Evolutionary conservation across 2,888 invertebrate genomes (phyloP).

Genomic region (Ophioninae sp.): DNA sequence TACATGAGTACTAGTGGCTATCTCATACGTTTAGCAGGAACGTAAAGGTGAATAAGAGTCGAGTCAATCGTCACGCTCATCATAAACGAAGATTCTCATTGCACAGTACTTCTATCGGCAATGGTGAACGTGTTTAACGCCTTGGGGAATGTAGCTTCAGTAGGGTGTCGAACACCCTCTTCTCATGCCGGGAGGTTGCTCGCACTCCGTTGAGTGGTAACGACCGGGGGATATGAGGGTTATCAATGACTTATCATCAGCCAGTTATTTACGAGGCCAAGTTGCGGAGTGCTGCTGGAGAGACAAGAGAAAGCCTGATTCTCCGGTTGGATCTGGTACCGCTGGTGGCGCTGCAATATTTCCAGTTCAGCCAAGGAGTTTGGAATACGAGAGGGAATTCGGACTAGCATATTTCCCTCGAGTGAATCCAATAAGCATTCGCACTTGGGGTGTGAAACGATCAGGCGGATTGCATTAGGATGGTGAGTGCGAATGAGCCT

Average conservation of each 20-base stretch:
- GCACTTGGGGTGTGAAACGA: conserved; percentile 72
- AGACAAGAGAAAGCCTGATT: not conserved
- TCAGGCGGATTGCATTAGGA: conserved; percentile 70
- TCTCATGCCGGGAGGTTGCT: conserved; percentile 31
- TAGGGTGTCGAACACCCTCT: conserved; percentile 24
- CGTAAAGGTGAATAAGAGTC: conserved; percentile 62
- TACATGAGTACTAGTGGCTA: not conserved
- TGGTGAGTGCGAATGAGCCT: conserved; percentile 56
- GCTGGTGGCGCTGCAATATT: conserved; percentile 11
- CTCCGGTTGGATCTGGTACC: conserved; percentile 31
- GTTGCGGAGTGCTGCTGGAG: conserved; percentile 13
- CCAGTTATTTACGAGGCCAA: conserved; percentile 55
- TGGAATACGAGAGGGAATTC: conserved; percentile 25
- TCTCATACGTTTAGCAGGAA: conserved; percentile 47
- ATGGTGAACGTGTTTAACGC: conserved; percentile 32
- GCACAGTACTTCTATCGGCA: conserved; percentile 34
- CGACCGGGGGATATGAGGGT: conserved; percentile 49
- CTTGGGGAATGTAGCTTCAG: conserved; percentile 20
- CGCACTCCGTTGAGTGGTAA: conserved; percentile 41
- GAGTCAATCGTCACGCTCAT: conserved; percentile 51
- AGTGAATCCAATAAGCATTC: conserved; percentile 65
- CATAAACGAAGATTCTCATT: conserved; percentile 3
- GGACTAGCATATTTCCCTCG: conserved; percentile 52
- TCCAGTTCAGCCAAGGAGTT: conserved; percentile 19
- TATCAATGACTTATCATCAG: conserved; percentile 61